These are phyloP conservation scores for Ectropis grisescens DNA, from an alignment of 1,140 invertebrate genomes.

Conservation along the genomic window DNA sequence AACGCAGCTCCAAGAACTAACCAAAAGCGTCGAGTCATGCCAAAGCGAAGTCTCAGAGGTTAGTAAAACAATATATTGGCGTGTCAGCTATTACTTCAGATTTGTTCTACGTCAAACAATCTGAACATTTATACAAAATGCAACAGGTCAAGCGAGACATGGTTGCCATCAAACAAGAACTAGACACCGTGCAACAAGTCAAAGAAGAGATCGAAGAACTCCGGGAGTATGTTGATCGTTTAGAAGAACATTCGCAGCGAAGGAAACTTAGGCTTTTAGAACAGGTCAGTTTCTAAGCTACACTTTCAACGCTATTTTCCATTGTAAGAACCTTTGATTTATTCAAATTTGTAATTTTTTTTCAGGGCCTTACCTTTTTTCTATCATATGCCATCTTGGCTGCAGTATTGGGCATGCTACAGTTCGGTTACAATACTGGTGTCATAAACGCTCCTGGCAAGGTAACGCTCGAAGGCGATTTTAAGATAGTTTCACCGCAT, in stretches of 20 bases:
- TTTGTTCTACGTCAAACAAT: too few species aligned
- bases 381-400: slow-evolving; percentile 94
- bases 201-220: slow-evolving; percentile 95
- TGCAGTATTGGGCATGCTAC: slow-evolving; percentile 96
- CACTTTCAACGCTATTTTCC: too few species aligned
- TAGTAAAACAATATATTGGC: too few species aligned
- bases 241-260: slow-evolving; percentile 90
- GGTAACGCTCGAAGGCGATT: slow-evolving; percentile 63
- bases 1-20: slow-evolving; percentile 90
- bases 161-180: slow-evolving; percentile 93
- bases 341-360: too few species aligned
- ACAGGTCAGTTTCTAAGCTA: slow-evolving; percentile 86
- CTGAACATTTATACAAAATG: too few species aligned
- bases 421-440: slow-evolving; percentile 99
- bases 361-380: slow-evolving; percentile 84
- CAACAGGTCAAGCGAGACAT: slow-evolving; percentile 93
- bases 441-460: slow-evolving; percentile 97
- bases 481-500: too few species aligned
- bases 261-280: slow-evolving; percentile 88
- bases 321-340: too few species aligned
- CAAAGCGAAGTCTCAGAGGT: slow-evolving; percentile 91
- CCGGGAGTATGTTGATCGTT: slow-evolving; percentile 88
- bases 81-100: too few species aligned
- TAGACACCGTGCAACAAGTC: slow-evolving; percentile 92
- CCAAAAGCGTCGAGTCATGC: slow-evolving; percentile 93